Percentiles rank a stretch among this genome's conserved stretches.
phyloP scores from a whole-genome alignment of 2,113 vertebrate species.

The Muntiacus reevesi region DNA sequence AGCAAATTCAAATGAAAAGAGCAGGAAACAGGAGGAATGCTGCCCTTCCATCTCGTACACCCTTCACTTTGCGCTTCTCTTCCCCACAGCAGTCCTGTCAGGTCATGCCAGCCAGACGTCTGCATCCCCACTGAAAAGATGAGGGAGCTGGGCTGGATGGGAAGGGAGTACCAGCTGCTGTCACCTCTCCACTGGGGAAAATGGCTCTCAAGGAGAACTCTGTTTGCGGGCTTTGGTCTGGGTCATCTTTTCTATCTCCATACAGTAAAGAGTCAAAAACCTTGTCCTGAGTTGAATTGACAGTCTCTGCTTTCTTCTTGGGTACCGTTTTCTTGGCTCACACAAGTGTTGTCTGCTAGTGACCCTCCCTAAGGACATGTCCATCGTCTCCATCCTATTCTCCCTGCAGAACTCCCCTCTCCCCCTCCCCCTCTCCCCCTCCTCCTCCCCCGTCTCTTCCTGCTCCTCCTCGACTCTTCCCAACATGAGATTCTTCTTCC shows the following conservation, averaged over 20 bases:
- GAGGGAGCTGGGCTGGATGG: background rate
- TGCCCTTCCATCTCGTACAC: fast-evolving
- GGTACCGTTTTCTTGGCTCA: fast-evolving
- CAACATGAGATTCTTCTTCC: background rate
- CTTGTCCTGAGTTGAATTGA: fast-evolving
- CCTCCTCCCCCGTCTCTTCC: too few relatives aligned
- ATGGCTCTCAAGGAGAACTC: background rate
- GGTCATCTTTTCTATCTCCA: background rate
- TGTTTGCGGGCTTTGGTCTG: background rate
- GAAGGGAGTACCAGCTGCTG: fast-evolving
- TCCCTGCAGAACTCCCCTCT: fast-evolving
- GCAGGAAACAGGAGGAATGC: fast-evolving
- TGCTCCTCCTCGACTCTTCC: background rate
- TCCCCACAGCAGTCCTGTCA: fast-evolving
- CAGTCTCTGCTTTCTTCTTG: background rate
- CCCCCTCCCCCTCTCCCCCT: fast-evolving
- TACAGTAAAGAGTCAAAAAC: background rate
- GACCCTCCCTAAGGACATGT: fast-evolving
- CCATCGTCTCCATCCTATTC: fast-evolving
- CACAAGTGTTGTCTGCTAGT: fast-evolving
- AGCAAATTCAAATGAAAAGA: background rate
- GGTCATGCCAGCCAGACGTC: fast-evolving
- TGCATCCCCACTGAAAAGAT: fast-evolving
- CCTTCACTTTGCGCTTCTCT: fast-evolving
- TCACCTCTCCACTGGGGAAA: fast-evolving